These are phyloP conservation scores for Oncorhynchus masou DNA, from an alignment of 2,113 vertebrate species.

Conservation along the genomic window DNA sequence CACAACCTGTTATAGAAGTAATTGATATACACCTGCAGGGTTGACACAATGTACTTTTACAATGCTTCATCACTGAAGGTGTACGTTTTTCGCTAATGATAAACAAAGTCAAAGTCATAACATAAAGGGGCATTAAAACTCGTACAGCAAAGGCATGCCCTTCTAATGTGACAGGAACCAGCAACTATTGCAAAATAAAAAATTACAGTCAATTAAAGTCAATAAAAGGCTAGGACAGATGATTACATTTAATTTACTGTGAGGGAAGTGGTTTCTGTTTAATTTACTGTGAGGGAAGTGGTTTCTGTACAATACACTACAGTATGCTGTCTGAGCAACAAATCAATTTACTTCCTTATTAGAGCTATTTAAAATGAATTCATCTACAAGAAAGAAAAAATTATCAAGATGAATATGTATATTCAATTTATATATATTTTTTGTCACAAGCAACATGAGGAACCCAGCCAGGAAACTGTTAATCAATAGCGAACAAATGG, in stretches of 20 bases:
- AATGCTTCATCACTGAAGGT: slow-evolving; percentile 42
- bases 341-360: slow-evolving; percentile 51
- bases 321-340: slow-evolving; percentile 42
- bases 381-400: slow-evolving; percentile 19
- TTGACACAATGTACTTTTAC: slow-evolving; percentile 36
- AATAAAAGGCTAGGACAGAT: slow-evolving; percentile 67
- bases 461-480: slow-evolving; percentile 15
- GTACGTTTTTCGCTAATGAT: no score
- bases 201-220: slow-evolving; percentile 70
- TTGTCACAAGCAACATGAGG: slow-evolving; percentile 14
- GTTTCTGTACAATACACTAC: slow-evolving; percentile 37
- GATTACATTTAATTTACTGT: slow-evolving; percentile 65
- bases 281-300: slow-evolving; percentile 61
- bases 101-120: slow-evolving; percentile 56
- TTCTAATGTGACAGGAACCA: slow-evolving; percentile 61
- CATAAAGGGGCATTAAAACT: slow-evolving; percentile 63
- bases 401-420: slow-evolving; percentile 9
- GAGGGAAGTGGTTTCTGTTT: slow-evolving; percentile 57
- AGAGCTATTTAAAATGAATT: slow-evolving; percentile 39
- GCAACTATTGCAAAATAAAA: slow-evolving; percentile 59
- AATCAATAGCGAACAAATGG: slow-evolving; percentile 5
- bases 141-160: slow-evolving; percentile 62
- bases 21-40: no score
- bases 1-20: no score
- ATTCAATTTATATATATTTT: slow-evolving; percentile 19